Evolutionary conservation across 2,113 vertebrate genomes (phyloP), one percentile per base, ranked within the genome.

Genomic region (Alces alces): DNA sequence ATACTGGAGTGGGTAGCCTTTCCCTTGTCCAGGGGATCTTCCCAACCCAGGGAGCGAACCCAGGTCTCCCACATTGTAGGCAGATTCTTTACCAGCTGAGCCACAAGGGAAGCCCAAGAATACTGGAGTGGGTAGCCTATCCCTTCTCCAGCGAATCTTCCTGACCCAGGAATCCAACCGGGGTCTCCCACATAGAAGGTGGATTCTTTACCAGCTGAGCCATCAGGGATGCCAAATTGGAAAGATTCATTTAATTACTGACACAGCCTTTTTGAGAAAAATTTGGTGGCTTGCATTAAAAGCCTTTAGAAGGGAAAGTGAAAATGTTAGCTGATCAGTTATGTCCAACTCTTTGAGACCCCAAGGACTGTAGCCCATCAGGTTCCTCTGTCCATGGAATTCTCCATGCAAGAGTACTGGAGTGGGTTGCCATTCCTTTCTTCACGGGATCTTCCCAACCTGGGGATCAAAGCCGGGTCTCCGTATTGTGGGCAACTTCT

Each of bases 221-320:
- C 25, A 43, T 43, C 70, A 73, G 21, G 66, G 21, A 73, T 39
- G 66, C 36, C 19, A 39, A 23, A 14, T 11, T 36, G 19, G 19
- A 70, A 70, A 70, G n/a, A 73, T 55, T 89, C 7, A 43, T 60
- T 64, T 85, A 94, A 86, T 83, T 86, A 88, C 91, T 86, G 45
- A 45, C 92, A 86, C 13, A 52, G 19, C 3, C n/a, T 92, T 96
- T 80, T 47, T 70, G 45, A 95, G 76, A 88, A 93, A 57, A 82
- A 83, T 50, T 60, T 57, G n/a, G 13, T 45, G 61, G 84, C 87
- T 83, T 87, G 10, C 19, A 58, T 45, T n/a, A 87, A 94, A 94
- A 95, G 27, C 5, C n/a, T 85, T 91, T 36, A 79, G 64, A 70
- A 36, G 17, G 4, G 19, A 36, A 21, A 70, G 64, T 70, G n/a